phyloP scores from a whole-genome alignment of 2,888 invertebrate species.

The Cybosia mesomella region DNA sequence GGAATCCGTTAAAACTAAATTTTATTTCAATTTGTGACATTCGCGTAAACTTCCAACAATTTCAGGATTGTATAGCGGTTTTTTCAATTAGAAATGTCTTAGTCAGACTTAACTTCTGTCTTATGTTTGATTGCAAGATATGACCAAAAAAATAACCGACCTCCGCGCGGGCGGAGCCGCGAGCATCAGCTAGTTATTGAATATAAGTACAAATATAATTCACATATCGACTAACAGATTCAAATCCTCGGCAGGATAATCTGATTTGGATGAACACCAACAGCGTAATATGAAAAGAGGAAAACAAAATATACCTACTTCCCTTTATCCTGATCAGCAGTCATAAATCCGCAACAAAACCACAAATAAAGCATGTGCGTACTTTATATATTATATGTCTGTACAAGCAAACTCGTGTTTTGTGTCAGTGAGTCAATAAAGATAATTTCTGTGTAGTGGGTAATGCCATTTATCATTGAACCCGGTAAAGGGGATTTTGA shows the following conservation, averaged over 20 bases:
- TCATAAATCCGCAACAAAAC: constrained; percentile 19
- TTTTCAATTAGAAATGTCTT: too few relatives aligned
- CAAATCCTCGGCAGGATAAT: background rate
- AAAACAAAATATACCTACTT: constrained; percentile 18
- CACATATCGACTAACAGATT: constrained; percentile 1
- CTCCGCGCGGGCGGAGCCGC: too few relatives aligned
- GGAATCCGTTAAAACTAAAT: too few relatives aligned
- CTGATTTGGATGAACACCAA: constrained; percentile 7
- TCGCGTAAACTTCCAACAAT: too few relatives aligned
- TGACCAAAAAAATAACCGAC: too few relatives aligned
- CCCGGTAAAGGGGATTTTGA: constrained; percentile 33
- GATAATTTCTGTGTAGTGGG: constrained; percentile 43
- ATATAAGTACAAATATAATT: background rate
- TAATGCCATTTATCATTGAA: constrained; percentile 43
- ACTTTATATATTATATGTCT: constrained; percentile 3
- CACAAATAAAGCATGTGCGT: constrained; percentile 16
- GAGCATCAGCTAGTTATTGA: too few relatives aligned
- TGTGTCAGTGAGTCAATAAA: constrained; percentile 47
- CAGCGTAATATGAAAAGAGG: background rate
- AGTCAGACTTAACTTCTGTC: too few relatives aligned
- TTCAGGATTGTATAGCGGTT: too few relatives aligned
- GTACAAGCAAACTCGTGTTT: constrained; percentile 19
- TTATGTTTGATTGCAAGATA: too few relatives aligned
- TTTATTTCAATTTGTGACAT: too few relatives aligned
- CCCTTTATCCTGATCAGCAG: constrained; percentile 16